Base-by-base conservation (phyloP, 2,113 vertebrate species). In the Notechis scutatus region DNA sequence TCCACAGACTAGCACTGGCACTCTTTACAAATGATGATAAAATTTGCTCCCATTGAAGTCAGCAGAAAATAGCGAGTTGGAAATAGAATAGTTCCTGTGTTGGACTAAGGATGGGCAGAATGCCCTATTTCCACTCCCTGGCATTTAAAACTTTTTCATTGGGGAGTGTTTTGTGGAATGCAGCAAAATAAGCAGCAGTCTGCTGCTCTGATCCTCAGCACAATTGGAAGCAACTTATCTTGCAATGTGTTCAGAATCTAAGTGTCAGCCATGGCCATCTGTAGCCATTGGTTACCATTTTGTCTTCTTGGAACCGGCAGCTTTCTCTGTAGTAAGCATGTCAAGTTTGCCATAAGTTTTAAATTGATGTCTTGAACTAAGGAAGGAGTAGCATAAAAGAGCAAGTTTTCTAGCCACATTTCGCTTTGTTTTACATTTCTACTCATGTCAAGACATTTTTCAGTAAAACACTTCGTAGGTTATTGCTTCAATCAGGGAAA, bases 401-500 rank as follows among this genome's bases (percentile, higher is more conserved):
- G 29, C 90, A 91, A 91, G 54, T 87, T 91, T 47, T n/a, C 57
- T 29, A 87, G 55, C 15, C 81, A 69, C 50, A 74, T n/a, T 88
- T 88, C 29, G 59, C 39, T 88, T 92, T 92, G 24, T 74, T n/a
- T 45, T 42, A 39, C 94, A 87, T 87, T 69, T 93, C 57, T 52
- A n/a, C 87, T 89, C 54, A 81, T 50, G n/a, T n/a, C 69, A 52
- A 85, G 92, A 47, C 42, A 56, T 69, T 26, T 34, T 88, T 81
- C 88, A 90, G 88, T 34, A 74, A 92, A 89, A 89, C 69, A 59
- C 88, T 90, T 90, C 54, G 23, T 50, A 92, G 64, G 55, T 90
- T 85, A 85, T 85, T 85, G 55, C 54, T 90, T 55, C 88, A 90
- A 90, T 57, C 61, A 81, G n/a, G 50, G 61, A 92, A 81, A 81